Conservation (phyloP, 2,113 vertebrate genomes). For the Corydoras maculifer region DNA sequence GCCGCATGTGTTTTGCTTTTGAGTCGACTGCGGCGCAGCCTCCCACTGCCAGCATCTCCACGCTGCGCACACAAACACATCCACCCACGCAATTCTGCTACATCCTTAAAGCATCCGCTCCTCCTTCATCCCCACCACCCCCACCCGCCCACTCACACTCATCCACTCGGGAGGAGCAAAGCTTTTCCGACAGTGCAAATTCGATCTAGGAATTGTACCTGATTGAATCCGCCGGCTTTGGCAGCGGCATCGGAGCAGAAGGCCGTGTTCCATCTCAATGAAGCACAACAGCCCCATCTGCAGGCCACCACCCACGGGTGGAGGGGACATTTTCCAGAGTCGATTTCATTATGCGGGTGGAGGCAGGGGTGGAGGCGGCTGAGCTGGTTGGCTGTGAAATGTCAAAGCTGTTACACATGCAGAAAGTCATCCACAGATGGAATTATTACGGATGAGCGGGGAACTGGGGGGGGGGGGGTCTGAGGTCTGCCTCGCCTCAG, state of each 20-base stretch:
- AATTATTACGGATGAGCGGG: too few relatives aligned
- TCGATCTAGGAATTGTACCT: conserved; percentile 29
- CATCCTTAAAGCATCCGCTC: conserved; percentile 27
- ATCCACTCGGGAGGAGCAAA: conserved; percentile 16
- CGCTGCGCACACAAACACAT: too few relatives aligned
- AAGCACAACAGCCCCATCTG: conserved; percentile 43
- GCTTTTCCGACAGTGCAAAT: conserved; percentile 29
- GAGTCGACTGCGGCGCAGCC: too few relatives aligned
- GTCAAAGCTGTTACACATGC: background rate
- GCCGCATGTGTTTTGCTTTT: too few relatives aligned
- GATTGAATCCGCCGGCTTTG: conserved; percentile 18
- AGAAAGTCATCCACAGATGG: too few relatives aligned
- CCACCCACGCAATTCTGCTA: too few relatives aligned
- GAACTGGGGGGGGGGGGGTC: too few relatives aligned
- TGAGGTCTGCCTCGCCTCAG: too few relatives aligned
- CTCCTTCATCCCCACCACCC: background rate
- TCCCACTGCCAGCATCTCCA: too few relatives aligned
- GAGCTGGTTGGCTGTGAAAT: background rate
- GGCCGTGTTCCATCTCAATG: conserved; percentile 14
- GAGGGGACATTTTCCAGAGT: conserved; percentile 14
- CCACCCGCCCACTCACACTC: background rate
- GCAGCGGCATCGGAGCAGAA: background rate
- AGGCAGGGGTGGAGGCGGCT: background rate
- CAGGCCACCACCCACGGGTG: conserved; percentile 18
- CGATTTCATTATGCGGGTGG: conserved; percentile 14